Conservation (phyloP, 2,113 vertebrate genomes). For the Limnothrissa miodon region DNA sequence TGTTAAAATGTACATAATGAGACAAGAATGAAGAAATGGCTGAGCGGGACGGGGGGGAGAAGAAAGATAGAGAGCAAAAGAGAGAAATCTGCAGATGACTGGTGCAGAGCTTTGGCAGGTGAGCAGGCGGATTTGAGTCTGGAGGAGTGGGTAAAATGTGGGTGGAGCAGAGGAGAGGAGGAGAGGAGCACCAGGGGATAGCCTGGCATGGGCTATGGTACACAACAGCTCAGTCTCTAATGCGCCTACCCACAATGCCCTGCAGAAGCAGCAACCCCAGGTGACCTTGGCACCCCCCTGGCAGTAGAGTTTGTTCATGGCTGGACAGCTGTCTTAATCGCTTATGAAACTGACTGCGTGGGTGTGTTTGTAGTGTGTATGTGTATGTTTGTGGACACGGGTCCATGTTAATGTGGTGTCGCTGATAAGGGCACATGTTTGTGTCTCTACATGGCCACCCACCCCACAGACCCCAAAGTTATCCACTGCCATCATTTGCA, state of each 20-base stretch:
- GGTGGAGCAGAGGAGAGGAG: not conserved
- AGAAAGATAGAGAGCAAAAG: not conserved
- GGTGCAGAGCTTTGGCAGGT: not conserved
- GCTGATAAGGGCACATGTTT: not conserved
- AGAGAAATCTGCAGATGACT: not conserved
- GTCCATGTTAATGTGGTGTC: not conserved
- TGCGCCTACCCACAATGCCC: not conserved
- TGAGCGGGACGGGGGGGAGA: not conserved
- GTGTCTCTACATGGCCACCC: not conserved
- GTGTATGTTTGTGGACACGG: not conserved
- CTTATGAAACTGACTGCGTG: not conserved
- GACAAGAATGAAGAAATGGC: not conserved
- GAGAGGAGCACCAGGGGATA: not conserved
- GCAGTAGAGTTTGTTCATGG: constrained; percentile 26
- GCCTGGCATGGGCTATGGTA: not conserved
- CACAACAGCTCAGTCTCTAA: not conserved
- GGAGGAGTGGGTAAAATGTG: not conserved
- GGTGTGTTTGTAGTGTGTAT: not conserved
- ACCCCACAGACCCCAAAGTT: not conserved
- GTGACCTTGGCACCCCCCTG: constrained; percentile 24
- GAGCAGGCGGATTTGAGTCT: not conserved
- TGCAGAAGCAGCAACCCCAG: constrained; percentile 1
- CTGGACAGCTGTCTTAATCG: constrained; percentile 43
- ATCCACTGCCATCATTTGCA: not conserved
- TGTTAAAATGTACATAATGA: constrained; percentile 8